Conservation (phyloP, 2,888 invertebrate genomes). For the Andrena fulva region DNA sequence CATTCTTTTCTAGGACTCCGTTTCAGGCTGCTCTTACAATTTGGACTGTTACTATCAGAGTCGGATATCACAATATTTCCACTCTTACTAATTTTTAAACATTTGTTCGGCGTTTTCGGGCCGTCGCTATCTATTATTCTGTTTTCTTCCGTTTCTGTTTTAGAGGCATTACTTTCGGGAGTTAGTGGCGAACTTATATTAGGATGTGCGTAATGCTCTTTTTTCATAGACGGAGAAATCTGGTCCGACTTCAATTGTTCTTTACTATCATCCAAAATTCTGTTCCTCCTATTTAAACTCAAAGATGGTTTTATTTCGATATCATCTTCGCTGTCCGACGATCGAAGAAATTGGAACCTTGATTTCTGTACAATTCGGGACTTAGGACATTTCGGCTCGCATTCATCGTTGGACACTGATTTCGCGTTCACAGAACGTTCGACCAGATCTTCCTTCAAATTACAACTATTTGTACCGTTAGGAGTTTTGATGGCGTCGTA, state of each 20-base stretch:
- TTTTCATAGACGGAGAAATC: not conserved
- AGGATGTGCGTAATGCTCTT: not conserved
- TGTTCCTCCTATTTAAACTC: constrained; percentile 36
- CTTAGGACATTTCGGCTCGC: not conserved
- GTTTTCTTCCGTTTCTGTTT: constrained; percentile 1
- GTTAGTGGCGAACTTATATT: not conserved
- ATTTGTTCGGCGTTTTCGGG: constrained; percentile 26
- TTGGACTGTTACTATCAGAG: constrained; percentile 70
- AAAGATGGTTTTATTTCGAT: not conserved
- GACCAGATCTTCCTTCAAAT: constrained; percentile 1
- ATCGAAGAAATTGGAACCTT: constrained; percentile 44
- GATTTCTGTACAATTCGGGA: not conserved
- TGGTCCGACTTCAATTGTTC: constrained; percentile 5
- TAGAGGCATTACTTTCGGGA: constrained; percentile 10
- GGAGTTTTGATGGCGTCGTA: not conserved
- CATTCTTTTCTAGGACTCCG: constrained; percentile 62
- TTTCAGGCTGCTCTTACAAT: constrained; percentile 41
- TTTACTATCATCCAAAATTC: constrained; percentile 6
- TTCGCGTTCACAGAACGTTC: constrained; percentile 25
- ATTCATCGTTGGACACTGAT: constrained; percentile 1
- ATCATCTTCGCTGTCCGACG: constrained; percentile 68
- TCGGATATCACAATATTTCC: constrained; percentile 60
- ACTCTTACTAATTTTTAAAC: not conserved
- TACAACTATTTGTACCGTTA: not conserved
- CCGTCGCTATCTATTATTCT: not conserved